phyloP scores from a whole-genome alignment of 2,888 invertebrate species.

The Phania funesta region DNA sequence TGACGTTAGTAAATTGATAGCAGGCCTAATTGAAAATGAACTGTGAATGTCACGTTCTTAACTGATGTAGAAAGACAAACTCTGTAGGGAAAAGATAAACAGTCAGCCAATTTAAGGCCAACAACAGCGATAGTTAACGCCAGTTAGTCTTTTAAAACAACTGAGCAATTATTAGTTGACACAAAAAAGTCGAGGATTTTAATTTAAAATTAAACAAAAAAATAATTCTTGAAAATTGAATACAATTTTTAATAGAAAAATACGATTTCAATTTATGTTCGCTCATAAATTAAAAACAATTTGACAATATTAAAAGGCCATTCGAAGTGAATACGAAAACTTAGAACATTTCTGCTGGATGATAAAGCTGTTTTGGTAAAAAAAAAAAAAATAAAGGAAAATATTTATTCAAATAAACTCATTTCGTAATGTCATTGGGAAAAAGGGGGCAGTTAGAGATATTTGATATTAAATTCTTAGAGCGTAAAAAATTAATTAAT shows the following conservation, averaged over 20 bases:
- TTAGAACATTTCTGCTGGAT: background rate
- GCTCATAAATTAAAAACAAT: background rate
- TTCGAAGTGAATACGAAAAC: background rate
- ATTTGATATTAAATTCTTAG: slow-evolving; percentile 59
- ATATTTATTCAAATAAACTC: slow-evolving; percentile 23
- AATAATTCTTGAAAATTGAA: background rate
- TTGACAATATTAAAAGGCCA: background rate
- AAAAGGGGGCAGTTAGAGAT: slow-evolving; percentile 27
- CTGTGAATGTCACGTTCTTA: slow-evolving; percentile 29
- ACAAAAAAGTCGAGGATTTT: slow-evolving; percentile 37
- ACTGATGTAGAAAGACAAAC: background rate
- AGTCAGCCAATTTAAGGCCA: background rate
- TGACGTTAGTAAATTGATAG: slow-evolving; percentile 52
- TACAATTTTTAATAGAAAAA: background rate
- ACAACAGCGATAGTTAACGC: slow-evolving; percentile 9
- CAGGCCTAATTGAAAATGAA: slow-evolving; percentile 46
- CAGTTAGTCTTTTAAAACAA: slow-evolving; percentile 33
- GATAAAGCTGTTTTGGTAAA: slow-evolving; percentile 22
- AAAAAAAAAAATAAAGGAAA: too few relatives aligned
- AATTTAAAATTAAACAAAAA: background rate
- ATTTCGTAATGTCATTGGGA: slow-evolving; percentile 16
- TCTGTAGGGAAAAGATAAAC: background rate
- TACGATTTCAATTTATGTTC: background rate
- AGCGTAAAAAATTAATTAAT: slow-evolving; percentile 68
- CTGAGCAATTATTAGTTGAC: slow-evolving; percentile 26